Conservation (phyloP, 1,140 invertebrate genomes). For the Parasteatoda tepidariorum region DNA sequence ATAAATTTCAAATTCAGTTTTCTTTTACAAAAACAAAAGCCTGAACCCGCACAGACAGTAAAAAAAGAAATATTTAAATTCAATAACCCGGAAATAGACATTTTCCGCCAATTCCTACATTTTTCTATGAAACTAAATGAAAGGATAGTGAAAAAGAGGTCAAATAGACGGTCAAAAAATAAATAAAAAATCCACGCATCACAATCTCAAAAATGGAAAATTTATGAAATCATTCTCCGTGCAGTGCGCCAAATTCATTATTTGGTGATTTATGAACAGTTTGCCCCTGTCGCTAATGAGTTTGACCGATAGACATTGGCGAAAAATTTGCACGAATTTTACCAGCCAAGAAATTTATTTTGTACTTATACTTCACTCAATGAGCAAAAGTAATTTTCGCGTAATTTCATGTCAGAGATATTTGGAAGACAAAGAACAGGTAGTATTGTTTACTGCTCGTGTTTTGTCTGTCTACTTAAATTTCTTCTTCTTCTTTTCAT, state of each 20-base stretch:
- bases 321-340: constrained; percentile 3
- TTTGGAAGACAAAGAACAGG: neutral
- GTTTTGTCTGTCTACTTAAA: no score
- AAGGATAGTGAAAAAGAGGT: constrained; percentile 17
- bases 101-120: neutral
- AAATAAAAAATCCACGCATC: neutral
- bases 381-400: neutral
- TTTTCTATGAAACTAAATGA: neutral
- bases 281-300: constrained; percentile 27
- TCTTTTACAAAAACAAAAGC: neutral
- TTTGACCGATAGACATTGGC: constrained; percentile 26
- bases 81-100: neutral
- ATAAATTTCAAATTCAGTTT: no score
- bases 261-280: constrained; percentile 20
- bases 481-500: no score
- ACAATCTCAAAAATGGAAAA: neutral
- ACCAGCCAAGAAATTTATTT: neutral
- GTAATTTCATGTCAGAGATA: neutral
- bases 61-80: neutral
- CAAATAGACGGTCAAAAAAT: neutral
- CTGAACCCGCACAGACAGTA: neutral
- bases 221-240: constrained; percentile 22
- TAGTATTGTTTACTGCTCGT: neutral
- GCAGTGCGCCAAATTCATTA: constrained; percentile 46
- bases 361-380: neutral